phyloP scores from a whole-genome alignment of 2,888 invertebrate species.

The Caenorhabditis becei region DNA sequence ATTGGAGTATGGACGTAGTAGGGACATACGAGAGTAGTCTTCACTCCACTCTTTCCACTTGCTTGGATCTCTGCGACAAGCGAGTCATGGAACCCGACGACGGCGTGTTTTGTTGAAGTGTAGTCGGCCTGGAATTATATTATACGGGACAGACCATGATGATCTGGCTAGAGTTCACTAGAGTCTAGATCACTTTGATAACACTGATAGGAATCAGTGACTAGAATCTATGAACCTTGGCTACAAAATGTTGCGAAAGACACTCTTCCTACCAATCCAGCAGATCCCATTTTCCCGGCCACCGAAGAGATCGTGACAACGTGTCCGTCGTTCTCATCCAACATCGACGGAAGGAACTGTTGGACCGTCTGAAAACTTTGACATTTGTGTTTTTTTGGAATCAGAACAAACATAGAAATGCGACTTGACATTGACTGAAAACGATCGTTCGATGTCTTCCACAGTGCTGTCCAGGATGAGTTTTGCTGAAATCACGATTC shows the following conservation, averaged over 20 bases:
- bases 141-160: neutral
- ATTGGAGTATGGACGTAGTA: constrained; percentile 97
- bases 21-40: constrained; percentile 93
- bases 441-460: constrained; percentile 90
- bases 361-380: constrained; percentile 46
- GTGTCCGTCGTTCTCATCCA: constrained; percentile 91
- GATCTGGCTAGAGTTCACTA: constrained; percentile 7
- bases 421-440: constrained; percentile 92
- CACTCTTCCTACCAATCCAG: constrained; percentile 72
- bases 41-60: constrained; percentile 87
- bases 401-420: constrained; percentile 90
- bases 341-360: constrained; percentile 92
- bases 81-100: constrained; percentile 94
- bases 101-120: constrained; percentile 94
- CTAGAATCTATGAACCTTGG: too few relatives aligned
- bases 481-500: constrained; percentile 43
- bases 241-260: too few relatives aligned
- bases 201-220: too few relatives aligned
- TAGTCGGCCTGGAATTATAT: constrained; percentile 86
- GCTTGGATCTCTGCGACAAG: constrained; percentile 85
- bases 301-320: constrained; percentile 90
- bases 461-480: constrained; percentile 86
- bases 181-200: too few relatives aligned
- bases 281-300: constrained; percentile 91
- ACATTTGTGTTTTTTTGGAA: neutral